A percentile compares a stretch with the other conserved stretches of the same genome.
Conservation (phyloP, 2,888 invertebrate genomes). For the Rotaria magnacalcarata region DNA sequence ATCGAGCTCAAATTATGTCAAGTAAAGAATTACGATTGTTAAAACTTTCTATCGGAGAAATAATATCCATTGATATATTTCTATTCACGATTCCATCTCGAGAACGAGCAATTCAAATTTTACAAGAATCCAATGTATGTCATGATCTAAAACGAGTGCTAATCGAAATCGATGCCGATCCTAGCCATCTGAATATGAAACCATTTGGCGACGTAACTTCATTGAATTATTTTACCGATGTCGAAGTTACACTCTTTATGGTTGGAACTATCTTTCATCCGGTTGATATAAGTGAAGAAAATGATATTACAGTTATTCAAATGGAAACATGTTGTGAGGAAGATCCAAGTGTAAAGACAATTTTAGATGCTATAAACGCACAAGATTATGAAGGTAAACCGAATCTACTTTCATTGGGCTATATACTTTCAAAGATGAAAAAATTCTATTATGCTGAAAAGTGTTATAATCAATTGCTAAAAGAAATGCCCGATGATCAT, state of each 20-base stretch:
- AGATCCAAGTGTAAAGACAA: background rate
- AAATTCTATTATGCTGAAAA: background rate
- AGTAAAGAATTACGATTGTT: background rate
- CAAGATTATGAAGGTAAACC: background rate
- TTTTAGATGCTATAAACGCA: background rate
- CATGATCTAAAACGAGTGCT: background rate
- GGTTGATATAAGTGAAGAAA: background rate
- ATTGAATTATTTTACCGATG: background rate
- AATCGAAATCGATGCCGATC: background rate
- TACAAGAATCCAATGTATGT: background rate
- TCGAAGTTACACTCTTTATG: background rate
- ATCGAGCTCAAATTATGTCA: background rate
- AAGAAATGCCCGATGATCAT: background rate
- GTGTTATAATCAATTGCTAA: background rate
- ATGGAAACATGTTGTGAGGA: background rate
- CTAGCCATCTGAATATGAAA: background rate
- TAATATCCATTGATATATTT: background rate
- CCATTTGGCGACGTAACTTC: background rate
- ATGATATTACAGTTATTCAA: background rate
- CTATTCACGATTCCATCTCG: background rate
- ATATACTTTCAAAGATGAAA: background rate
- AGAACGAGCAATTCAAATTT: background rate
- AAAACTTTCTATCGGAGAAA: background rate
- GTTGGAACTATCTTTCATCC: constrained; percentile 14
- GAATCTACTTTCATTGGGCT: background rate